phyloP scores from a whole-genome alignment of 2,113 vertebrate genomes.

The Phodopus roborovskii region DNA sequence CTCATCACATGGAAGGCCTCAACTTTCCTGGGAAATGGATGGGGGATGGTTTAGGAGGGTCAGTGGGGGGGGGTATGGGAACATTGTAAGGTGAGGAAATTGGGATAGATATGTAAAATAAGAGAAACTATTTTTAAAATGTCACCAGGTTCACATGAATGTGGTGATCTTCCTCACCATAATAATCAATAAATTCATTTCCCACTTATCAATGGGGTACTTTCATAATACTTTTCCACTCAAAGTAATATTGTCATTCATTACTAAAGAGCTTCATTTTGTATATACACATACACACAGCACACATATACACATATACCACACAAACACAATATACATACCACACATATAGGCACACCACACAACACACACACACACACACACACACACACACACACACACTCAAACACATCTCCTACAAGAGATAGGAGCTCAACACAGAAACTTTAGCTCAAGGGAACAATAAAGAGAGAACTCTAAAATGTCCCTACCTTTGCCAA shows the following conservation, averaged over 20 bases:
- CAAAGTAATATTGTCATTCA: not conserved
- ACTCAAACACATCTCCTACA: not conserved
- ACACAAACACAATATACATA: not conserved
- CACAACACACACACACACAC: not conserved
- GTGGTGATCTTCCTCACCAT: accelerated
- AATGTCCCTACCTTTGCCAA: not conserved
- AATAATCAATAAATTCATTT: not conserved
- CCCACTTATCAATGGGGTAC: not conserved
- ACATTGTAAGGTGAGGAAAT: too few species aligned
- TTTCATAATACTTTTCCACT: slow-evolving; percentile 19
- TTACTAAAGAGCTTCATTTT: not conserved
- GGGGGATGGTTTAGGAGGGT: too few species aligned
- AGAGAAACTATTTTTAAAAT: too few species aligned
- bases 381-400: not conserved
- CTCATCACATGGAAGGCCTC: too few species aligned
- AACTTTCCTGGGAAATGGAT: too few species aligned
- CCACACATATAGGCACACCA: not conserved
- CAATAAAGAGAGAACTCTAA: not conserved
- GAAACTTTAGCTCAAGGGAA: not conserved
- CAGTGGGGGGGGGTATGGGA: too few species aligned
- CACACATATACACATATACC: too few species aligned
- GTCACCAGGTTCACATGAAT: not conserved
- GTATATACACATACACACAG: not conserved
- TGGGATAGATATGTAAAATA: too few species aligned
- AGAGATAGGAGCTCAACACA: not conserved